Evolutionary conservation across 2,888 invertebrate genomes (phyloP), one percentile per base, ranked within the genome.

Genomic region (Plusia festucae): DNA sequence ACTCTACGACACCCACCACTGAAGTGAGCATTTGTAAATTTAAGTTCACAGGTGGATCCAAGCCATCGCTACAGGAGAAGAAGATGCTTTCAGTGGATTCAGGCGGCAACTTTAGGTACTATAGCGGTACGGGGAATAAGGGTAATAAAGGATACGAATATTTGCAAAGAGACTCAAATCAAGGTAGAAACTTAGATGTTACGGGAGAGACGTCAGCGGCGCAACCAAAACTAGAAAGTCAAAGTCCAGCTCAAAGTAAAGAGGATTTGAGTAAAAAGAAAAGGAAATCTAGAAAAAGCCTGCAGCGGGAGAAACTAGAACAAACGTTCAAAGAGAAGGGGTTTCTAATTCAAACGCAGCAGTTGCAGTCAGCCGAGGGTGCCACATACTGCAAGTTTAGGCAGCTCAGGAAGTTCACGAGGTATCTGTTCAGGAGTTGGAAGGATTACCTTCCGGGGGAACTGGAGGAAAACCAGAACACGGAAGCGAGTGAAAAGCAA

Each of bases 351-450:
- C 98, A 99, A 88, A 99, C 98, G 0, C 98, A 99, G 88, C 98
- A 99, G 87, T 92, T 98, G 58, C 98, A 98, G 86, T 98, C 98
- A 0, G 98, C 98, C 0, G 98, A 99, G 86, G 98, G 98, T 0
- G 98, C 98, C 0, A 98, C 98, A 0, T 99, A 98, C 85, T 99
- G 99, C 90, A 99, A 99, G 89, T 99, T 99, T 87, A 93, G 98
- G 54, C 98, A 99, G 86, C 93, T 99, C 27, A 95, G 98, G 74
- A 99, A 99, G 89, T 98, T 99, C 86, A 99, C 99, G 0, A 95
- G 98, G 59, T 99, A 99, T 87, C 93, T 99, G 72, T 98, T 98
- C 84, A 96, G 98, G 81, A 98, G 98, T 87, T 99, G 98, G 98
- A 98, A 98, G 90, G 98, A 98, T 87, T 98, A 99, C 87, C 95